phyloP scores from a whole-genome alignment of 2,888 invertebrate species.

The Lycaena phlaeas region DNA sequence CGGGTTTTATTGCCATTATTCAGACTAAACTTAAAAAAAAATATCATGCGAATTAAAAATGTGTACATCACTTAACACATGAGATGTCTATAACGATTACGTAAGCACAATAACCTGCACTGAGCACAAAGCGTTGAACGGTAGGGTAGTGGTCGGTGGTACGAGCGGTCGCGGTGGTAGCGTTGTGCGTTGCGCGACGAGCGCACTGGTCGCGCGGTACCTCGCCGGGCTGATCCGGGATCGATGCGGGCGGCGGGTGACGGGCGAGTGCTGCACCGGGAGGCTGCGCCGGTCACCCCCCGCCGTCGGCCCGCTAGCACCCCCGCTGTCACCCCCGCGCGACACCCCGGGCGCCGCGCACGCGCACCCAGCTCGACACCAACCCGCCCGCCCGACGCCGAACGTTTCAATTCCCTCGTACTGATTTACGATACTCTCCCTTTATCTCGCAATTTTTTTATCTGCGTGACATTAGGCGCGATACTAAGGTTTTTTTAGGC shows the following conservation, averaged over 20 bases:
- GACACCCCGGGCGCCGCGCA: constrained; percentile 23
- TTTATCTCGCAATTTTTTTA: constrained; percentile 24
- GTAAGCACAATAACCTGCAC: constrained; percentile 55
- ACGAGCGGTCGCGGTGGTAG: constrained; percentile 30
- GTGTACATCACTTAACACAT: constrained; percentile 31
- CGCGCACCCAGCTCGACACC: constrained; percentile 22
- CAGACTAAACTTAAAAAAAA: too few relatives aligned
- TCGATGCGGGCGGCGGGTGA: constrained; percentile 70
- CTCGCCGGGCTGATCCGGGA: constrained; percentile 30
- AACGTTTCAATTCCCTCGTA: constrained; percentile 53
- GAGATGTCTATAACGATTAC: constrained; percentile 56
- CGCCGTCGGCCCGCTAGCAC: constrained; percentile 24
- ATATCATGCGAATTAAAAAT: constrained; percentile 11
- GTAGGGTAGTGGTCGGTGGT: constrained; percentile 19
- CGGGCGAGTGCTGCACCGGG: constrained; percentile 67
- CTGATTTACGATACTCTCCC: constrained; percentile 48
- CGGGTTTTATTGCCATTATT: too few relatives aligned
- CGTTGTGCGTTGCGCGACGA: constrained; percentile 31
- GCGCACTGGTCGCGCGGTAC: constrained; percentile 39
- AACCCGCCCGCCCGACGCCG: constrained; percentile 22
- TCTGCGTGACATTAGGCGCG: constrained; percentile 19
- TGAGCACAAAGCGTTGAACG: constrained; percentile 23
- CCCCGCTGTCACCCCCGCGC: constrained; percentile 20
- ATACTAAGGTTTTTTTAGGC: constrained; percentile 11
- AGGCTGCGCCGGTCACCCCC: constrained; percentile 32